These are phyloP conservation scores for Hipparchia sbordonii DNA, from an alignment of 2,888 invertebrate species.

Conservation along the genomic window DNA sequence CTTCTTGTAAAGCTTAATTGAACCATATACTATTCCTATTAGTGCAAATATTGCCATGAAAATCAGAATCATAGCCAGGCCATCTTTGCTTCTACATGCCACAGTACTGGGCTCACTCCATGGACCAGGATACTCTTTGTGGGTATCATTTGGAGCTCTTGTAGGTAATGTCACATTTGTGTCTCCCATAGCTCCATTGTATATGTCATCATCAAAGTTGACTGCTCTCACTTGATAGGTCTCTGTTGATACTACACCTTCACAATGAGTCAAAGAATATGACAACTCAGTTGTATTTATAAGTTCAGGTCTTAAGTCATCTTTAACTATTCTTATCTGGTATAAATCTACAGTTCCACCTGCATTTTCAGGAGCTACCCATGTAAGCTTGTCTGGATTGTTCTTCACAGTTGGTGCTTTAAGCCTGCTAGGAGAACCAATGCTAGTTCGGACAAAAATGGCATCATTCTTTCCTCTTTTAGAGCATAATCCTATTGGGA, in stretches of 20 bases:
- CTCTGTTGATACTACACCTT: conserved; percentile 59
- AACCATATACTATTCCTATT: conserved; percentile 60
- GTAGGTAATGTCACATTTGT: conserved; percentile 52
- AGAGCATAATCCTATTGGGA: conserved; percentile 84
- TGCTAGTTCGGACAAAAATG: conserved; percentile 81
- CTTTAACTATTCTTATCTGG: conserved; percentile 75
- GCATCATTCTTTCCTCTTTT: conserved; percentile 68
- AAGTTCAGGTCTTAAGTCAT: conserved; percentile 52
- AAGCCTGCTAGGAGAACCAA: conserved; percentile 82
- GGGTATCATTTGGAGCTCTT: conserved; percentile 40
- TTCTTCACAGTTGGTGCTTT: conserved; percentile 56
- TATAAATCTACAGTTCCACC: conserved; percentile 83
- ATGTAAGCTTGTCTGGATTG: conserved; percentile 64
- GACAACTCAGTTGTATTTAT: conserved; percentile 60
- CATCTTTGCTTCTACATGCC: conserved; percentile 60
- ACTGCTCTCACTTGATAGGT: conserved; percentile 72
- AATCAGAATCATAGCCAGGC: conserved; percentile 62
- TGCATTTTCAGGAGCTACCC: conserved; percentile 76
- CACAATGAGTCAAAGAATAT: conserved; percentile 57
- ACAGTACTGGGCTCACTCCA: conserved; percentile 69
- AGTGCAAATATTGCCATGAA: conserved; percentile 61
- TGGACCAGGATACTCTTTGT: conserved; percentile 57
- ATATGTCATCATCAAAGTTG: conserved; percentile 63
- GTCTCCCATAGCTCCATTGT: conserved; percentile 60
- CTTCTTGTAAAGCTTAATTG: conserved; percentile 82